Evolutionary conservation across 1,140 invertebrate species (phyloP).

Genomic region (Lucilia sericata): DNA sequence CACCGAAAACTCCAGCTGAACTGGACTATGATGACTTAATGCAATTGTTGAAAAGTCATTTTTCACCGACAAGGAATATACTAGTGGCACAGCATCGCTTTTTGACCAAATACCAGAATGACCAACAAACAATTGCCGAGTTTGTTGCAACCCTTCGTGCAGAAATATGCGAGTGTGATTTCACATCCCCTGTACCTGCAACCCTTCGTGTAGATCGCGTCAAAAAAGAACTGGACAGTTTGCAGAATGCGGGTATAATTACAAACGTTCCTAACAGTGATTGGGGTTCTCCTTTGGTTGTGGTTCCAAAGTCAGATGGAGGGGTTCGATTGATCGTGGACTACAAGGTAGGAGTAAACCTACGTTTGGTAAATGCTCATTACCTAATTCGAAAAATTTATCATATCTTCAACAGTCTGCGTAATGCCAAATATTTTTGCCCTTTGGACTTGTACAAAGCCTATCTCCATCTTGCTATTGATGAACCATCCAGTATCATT

Average conservation of each 20-base stretch:
- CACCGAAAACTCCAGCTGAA: slow-evolving; percentile 7
- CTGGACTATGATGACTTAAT: not conserved
- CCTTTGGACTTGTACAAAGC: slow-evolving; percentile 63
- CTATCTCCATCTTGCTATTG: slow-evolving; percentile 64
- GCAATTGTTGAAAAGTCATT: too few relatives aligned
- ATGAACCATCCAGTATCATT: slow-evolving; percentile 55
- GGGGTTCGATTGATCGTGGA: slow-evolving; percentile 68
- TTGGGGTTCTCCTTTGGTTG: slow-evolving; percentile 69
- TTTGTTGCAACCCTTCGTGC: slow-evolving; percentile 1
- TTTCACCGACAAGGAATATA: too few relatives aligned
- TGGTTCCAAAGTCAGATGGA: slow-evolving; percentile 68
- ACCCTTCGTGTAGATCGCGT: too few relatives aligned
- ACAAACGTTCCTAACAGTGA: slow-evolving; percentile 45
- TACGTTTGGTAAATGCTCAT: slow-evolving; percentile 55
- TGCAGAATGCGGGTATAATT: slow-evolving; percentile 46
- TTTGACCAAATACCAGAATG: not conserved
- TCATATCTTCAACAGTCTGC: slow-evolving; percentile 58
- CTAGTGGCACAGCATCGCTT: slow-evolving; percentile 5
- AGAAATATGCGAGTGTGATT: not conserved
- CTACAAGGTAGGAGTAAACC: slow-evolving; percentile 65
- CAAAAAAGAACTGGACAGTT: not conserved
- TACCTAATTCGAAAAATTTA: slow-evolving; percentile 69
- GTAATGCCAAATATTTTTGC: slow-evolving; percentile 53
- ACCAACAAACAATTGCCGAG: slow-evolving; percentile 2
- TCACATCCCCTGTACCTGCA: not conserved